Conservation (phyloP, 1,140 invertebrate genomes). For the Oreohelix idahoensis region DNA sequence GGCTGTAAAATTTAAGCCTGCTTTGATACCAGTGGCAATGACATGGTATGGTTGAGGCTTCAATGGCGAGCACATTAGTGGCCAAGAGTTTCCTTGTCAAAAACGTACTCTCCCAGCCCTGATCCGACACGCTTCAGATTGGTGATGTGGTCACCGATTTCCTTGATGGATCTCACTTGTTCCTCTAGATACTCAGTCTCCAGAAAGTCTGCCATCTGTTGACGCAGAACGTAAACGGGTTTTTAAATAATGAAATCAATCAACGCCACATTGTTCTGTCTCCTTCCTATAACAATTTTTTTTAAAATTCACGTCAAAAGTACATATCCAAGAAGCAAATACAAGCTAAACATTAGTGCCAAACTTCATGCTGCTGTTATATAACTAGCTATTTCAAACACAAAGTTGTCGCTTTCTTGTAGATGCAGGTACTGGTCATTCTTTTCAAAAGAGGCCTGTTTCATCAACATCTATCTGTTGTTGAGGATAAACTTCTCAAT, state of each 20-base stretch:
- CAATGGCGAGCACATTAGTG: neutral
- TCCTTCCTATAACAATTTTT: too few species aligned
- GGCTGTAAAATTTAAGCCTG: neutral
- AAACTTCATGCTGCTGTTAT: too few species aligned
- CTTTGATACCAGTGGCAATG: neutral
- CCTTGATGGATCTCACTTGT: conserved; percentile 79
- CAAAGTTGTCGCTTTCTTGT: too few species aligned
- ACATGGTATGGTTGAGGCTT: neutral
- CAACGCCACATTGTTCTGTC: too few species aligned
- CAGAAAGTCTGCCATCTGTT: conserved; percentile 31
- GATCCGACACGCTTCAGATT: conserved; percentile 78
- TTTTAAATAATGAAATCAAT: too few species aligned
- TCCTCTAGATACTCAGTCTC: conserved; percentile 75
- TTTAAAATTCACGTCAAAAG: too few species aligned
- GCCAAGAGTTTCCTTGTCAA: conserved; percentile 75
- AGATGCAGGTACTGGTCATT: too few species aligned
- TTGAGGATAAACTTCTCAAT: too few species aligned
- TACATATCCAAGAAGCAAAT: neutral
- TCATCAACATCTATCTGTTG: too few species aligned
- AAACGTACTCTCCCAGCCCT: conserved; percentile 79
- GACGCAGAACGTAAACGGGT: neutral
- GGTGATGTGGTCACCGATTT: conserved; percentile 77
- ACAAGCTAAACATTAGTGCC: neutral
- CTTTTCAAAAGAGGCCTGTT: too few species aligned
- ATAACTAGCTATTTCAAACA: too few species aligned